Percentiles rank a stretch among this genome's conserved stretches.
Conservation (phyloP, 2,888 invertebrate genomes). For the Clostera curtula region DNA sequence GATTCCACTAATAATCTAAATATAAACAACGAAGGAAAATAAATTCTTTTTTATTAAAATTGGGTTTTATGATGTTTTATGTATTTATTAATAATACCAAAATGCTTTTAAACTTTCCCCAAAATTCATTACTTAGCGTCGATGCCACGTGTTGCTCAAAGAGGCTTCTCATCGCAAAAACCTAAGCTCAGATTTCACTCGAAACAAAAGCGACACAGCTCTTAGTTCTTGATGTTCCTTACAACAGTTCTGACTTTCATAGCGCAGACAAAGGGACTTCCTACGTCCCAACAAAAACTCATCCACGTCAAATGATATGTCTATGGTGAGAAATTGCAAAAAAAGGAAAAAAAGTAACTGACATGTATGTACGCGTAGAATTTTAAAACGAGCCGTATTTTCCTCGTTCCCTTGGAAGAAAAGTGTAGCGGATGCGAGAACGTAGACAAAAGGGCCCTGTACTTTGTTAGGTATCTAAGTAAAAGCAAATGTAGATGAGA, state of each 20-base stretch:
- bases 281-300: slow-evolving; percentile 71
- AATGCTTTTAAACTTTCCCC: too few species aligned
- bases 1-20: too few species aligned
- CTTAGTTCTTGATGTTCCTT: slow-evolving; percentile 60
- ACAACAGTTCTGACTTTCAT: slow-evolving; percentile 69
- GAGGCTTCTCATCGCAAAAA: slow-evolving; percentile 40
- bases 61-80: too few species aligned
- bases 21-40: too few species aligned
- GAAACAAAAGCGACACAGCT: slow-evolving; percentile 59
- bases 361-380: slow-evolving; percentile 45
- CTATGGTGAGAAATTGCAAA: slow-evolving; percentile 71
- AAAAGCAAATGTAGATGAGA: slow-evolving; percentile 68
- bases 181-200: slow-evolving; percentile 59
- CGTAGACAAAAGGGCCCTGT: slow-evolving; percentile 63
- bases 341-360: slow-evolving; percentile 48
- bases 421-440: slow-evolving; percentile 60
- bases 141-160: slow-evolving; percentile 57
- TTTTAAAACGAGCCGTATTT: slow-evolving; percentile 63
- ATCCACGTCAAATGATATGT: slow-evolving; percentile 71
- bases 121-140: slow-evolving; percentile 61
- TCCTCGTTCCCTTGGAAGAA: slow-evolving; percentile 48
- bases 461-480: slow-evolving; percentile 63
- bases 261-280: slow-evolving; percentile 67
- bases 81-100: too few species aligned
- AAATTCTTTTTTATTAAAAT: too few species aligned